Base-by-base conservation (phyloP, 2,888 invertebrate genomes). In the Coecobrya sp. region DNA sequence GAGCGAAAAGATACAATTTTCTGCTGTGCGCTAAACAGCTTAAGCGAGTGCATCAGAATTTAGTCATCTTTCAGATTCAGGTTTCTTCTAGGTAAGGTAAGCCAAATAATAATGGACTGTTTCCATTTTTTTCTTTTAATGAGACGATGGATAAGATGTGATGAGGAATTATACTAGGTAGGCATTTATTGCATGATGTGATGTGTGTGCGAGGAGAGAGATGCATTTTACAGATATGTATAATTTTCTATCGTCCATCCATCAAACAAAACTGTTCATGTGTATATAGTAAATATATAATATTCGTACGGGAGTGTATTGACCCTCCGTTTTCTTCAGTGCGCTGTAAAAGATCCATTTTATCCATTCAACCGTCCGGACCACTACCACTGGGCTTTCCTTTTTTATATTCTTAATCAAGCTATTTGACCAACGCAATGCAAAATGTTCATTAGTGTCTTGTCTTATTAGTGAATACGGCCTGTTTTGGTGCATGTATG, bases 221-320 rank as follows among this genome's bases (percentile, higher is more conserved):
- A 79, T 52, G 79, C 73, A 73, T 27, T 79, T 79, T 82, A 19
- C 19, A 62, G 82, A 36, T 59, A 73, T 19, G 10, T 30, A 30
- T 36, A 27, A 5, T 65, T 19, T 25, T 22, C 42, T 52, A 52
- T 55, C n/a, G 42, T 85, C 49, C 86, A 86, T 86, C 70, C 86
- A 70, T 86, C 86, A 86, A 22, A 36, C 16, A 36, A 52, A 81
- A 52, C 76, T 76, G 76, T 49, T 76, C 45, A 45, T 52, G 45
- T 79, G 45, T 49, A 52, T 79, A n/a, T n/a, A n/a, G n/a, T n/a
- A 49, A 36, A 4, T 4, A 36, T 36, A 36, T 7, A 36, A 1
- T 22, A 19, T 62, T 19, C 25, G 25, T 27, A 65, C n/a, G 65
- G 62, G 89, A 84, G 89, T 89, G 89, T 89, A 89, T 89, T 89